Conservation (phyloP, 2,888 invertebrate genomes). For the Agrochola lota region DNA sequence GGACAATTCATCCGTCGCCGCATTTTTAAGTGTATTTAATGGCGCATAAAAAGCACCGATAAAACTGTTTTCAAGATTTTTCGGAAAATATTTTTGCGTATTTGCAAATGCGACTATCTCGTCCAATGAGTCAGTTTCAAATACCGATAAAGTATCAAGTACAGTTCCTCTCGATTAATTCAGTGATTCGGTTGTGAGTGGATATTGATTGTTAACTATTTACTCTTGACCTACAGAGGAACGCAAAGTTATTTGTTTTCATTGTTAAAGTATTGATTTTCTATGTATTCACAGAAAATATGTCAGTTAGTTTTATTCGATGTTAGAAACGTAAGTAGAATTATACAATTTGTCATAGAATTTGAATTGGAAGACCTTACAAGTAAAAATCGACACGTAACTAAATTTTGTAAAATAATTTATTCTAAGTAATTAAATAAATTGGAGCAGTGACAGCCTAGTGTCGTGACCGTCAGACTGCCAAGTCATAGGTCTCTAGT, state of each 20-base stretch:
- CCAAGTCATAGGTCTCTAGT: too few relatives aligned
- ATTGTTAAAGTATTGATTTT: not conserved
- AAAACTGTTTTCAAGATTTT: too few relatives aligned
- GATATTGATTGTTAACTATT: conserved; percentile 23
- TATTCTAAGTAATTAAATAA: not conserved
- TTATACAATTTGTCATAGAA: not conserved
- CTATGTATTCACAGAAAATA: not conserved
- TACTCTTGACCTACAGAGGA: conserved; percentile 22
- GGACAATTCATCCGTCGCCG: too few relatives aligned
- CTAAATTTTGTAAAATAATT: not conserved
- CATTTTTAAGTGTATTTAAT: too few relatives aligned
- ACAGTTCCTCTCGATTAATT: not conserved
- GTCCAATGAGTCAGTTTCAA: conserved; percentile 7
- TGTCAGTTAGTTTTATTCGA: not conserved
- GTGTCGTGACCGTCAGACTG: too few relatives aligned
- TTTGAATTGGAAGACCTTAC: not conserved
- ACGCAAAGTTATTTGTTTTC: conserved; percentile 4
- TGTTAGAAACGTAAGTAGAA: not conserved
- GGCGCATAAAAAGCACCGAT: too few relatives aligned
- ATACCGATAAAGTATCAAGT: conserved; percentile 1
- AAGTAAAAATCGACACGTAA: not conserved
- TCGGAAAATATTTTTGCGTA: not conserved
- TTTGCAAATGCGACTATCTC: not conserved
- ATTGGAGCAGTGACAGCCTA: too few relatives aligned
- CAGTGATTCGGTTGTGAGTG: conserved; percentile 7